phyloP scores from a whole-genome alignment of 1,140 invertebrate genomes.

The Mya arenaria region DNA sequence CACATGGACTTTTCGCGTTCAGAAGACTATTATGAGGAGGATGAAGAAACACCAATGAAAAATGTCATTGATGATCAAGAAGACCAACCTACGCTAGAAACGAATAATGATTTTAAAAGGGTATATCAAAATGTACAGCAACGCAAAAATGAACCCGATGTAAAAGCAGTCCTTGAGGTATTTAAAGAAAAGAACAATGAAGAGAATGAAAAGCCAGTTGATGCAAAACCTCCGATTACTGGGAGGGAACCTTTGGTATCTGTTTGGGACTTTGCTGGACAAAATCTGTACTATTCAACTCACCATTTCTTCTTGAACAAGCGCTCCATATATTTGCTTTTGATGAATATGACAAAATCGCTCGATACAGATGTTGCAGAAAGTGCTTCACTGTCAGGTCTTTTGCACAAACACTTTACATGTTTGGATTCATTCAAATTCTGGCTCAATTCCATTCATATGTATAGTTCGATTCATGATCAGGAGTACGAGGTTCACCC shows the following conservation, averaged over 20 bases:
- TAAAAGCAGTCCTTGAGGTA: neutral
- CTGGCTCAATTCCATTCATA: slow-evolving; percentile 30
- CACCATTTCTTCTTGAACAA: slow-evolving; percentile 40
- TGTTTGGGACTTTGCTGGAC: slow-evolving; percentile 42
- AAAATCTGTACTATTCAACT: slow-evolving; percentile 33
- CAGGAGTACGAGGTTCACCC: neutral
- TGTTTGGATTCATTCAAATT: slow-evolving; percentile 31
- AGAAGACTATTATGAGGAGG: too few relatives aligned
- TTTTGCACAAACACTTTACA: slow-evolving; percentile 17
- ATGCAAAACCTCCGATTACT: neutral
- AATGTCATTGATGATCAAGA: neutral
- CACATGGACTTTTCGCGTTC: too few relatives aligned
- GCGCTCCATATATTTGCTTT: slow-evolving; percentile 31
- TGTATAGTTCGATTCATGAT: neutral
- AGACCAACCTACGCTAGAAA: neutral
- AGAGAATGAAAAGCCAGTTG: neutral
- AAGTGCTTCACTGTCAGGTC: neutral
- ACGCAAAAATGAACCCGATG: neutral
- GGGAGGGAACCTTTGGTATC: neutral
- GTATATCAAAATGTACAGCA: neutral
- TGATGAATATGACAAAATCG: slow-evolving; percentile 31
- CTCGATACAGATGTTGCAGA: neutral
- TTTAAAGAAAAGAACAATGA: neutral
- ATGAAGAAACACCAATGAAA: too few relatives aligned
- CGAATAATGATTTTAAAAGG: neutral